These are phyloP conservation scores for Peucedramus taeniatus DNA, from an alignment of 2,113 vertebrate genomes.

Conservation along the genomic window DNA sequence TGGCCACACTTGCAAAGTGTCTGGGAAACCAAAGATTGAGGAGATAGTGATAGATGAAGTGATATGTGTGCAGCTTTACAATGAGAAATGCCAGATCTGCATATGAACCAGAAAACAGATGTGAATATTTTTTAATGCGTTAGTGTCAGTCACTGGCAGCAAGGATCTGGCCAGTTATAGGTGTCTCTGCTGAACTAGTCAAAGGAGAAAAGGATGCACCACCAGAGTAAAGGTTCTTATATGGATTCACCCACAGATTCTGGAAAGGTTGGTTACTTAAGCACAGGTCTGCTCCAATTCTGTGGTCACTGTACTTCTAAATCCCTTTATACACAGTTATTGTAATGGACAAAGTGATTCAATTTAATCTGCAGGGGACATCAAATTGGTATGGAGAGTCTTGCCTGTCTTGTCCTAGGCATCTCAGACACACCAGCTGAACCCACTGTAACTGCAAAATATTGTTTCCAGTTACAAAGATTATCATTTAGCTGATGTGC, in stretches of 20 bases:
- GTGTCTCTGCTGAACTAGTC: not conserved
- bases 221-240: not conserved
- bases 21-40: not conserved
- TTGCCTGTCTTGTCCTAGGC: not conserved
- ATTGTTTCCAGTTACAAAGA: not conserved
- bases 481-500: not conserved
- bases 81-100: not conserved
- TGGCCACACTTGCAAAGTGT: not conserved
- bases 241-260: not conserved
- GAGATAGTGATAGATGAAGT: not conserved
- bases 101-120: not conserved
- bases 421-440: not conserved
- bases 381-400: not conserved
- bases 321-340: not conserved
- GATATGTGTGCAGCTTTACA: not conserved
- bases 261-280: not conserved
- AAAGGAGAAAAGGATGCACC: not conserved
- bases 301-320: not conserved
- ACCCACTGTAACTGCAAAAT: not conserved
- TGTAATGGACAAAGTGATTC: not conserved
- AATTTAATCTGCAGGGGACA: not conserved
- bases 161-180: not conserved
- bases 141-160: not conserved
- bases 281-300: not conserved
- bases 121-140: accelerated